A percentile compares a stretch with the other conserved stretches of the same genome.
Evolutionary conservation across 2,113 vertebrate species (phyloP).

Genomic region (Ellobius talpinus): DNA sequence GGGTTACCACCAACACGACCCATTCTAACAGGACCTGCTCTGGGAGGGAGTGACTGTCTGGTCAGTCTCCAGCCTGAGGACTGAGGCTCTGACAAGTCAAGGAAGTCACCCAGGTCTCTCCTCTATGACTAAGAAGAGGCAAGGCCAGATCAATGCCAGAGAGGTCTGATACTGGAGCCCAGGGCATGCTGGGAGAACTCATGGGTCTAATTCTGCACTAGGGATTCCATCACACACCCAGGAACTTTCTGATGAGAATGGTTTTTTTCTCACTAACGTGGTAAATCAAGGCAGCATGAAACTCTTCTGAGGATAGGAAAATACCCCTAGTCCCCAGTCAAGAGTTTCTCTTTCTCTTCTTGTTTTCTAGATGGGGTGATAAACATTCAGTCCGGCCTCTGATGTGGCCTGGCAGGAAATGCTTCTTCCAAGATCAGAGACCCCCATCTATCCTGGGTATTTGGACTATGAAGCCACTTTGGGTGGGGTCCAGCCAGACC

Average conservation of each 20-base stretch:
- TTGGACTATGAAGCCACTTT: not conserved
- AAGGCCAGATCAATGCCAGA: not conserved
- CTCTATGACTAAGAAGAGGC: not conserved
- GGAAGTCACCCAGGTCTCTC: not conserved
- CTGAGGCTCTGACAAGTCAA: not conserved
- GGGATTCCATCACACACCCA: not conserved
- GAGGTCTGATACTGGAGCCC: fast-evolving
- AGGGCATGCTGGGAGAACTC: not conserved
- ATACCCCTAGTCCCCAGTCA: not conserved
- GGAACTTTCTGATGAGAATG: not conserved
- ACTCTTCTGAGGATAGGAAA: not conserved
- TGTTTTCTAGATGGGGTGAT: not conserved
- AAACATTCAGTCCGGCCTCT: not conserved
- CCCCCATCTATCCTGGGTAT: not conserved
- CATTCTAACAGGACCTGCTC: not conserved
- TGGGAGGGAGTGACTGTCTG: not conserved
- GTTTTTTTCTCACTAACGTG: not conserved
- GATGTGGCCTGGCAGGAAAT: not conserved
- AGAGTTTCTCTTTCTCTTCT: not conserved
- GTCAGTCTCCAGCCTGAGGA: not conserved
- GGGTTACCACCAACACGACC: too few relatives aligned
- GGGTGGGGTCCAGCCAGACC: not conserved
- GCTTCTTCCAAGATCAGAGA: not conserved
- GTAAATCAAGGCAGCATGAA: not conserved
- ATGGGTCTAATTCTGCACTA: not conserved